These are phyloP conservation scores for Venusia cambrica DNA, from an alignment of 2,888 invertebrate genomes.

Conservation along the genomic window DNA sequence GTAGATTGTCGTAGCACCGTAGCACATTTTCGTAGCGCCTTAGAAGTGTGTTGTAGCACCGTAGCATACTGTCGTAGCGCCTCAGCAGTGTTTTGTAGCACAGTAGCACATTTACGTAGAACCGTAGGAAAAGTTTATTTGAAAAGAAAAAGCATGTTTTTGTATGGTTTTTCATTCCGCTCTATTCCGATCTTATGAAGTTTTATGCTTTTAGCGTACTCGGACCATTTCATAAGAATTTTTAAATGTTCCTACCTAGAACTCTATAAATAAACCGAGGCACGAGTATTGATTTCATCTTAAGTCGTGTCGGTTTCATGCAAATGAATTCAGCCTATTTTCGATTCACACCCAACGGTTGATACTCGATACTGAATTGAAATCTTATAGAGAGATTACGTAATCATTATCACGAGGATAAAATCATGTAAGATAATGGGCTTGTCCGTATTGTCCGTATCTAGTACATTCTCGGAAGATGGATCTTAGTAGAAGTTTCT, in stretches of 20 bases:
- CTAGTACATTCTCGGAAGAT: background rate
- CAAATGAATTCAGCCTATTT: slow-evolving; percentile 41
- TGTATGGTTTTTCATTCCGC: too few relatives aligned
- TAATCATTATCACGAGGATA: slow-evolving; percentile 6
- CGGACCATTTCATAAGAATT: slow-evolving; percentile 4
- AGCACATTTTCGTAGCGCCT: too few relatives aligned
- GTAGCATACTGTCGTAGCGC: too few relatives aligned
- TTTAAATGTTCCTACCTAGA: slow-evolving; percentile 26
- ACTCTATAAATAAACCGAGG: slow-evolving; percentile 7
- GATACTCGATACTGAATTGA: slow-evolving; percentile 13
- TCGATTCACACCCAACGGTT: slow-evolving; percentile 31
- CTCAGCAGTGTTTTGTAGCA: too few relatives aligned
- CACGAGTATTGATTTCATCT: slow-evolving; percentile 41
- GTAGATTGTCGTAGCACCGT: too few relatives aligned
- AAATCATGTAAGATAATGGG: slow-evolving; percentile 4
- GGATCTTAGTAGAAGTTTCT: slow-evolving; percentile 2
- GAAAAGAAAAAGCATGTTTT: too few relatives aligned
- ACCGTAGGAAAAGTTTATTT: too few relatives aligned
- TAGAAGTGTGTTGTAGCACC: too few relatives aligned
- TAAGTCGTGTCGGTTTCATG: slow-evolving; percentile 33
- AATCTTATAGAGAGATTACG: slow-evolving; percentile 4
- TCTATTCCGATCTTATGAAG: too few relatives aligned
- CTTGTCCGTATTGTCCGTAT: background rate
- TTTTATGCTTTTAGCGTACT: too few relatives aligned
- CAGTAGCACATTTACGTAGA: too few relatives aligned